Evolutionary conservation across 2,797 vertebrate genomes (phyloP).

Genomic region (Mycteria americana): DNA sequence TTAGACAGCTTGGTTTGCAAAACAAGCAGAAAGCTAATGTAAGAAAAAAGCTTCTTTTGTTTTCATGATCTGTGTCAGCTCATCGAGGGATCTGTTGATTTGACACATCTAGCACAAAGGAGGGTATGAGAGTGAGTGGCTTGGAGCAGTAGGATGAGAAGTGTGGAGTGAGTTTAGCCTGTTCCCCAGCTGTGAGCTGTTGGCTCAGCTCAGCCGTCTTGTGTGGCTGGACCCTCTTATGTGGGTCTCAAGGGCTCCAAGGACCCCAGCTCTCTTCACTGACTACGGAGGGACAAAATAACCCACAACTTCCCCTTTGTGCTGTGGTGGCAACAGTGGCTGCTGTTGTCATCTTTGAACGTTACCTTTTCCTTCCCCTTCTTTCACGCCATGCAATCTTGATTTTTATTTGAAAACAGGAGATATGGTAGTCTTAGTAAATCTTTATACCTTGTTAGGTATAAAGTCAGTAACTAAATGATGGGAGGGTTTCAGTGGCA

Average conservation of each 20-base stretch:
- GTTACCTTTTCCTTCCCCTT: not conserved
- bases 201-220: not conserved
- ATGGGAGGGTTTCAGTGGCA: not conserved
- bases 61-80: not conserved
- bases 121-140: not conserved
- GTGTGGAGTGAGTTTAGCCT: not conserved
- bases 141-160: not conserved
- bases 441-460: not conserved
- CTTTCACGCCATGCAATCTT: not conserved
- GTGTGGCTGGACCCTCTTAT: not conserved
- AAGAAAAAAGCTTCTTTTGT: constrained; percentile 34
- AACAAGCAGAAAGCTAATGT: not conserved
- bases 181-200: not conserved
- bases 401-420: not conserved
- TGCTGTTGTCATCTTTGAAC: not conserved
- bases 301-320: not conserved
- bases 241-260: not conserved
- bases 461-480: not conserved
- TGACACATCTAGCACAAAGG: not conserved
- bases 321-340: not conserved
- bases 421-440: not conserved
- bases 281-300: not conserved
- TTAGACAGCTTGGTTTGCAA: constrained; percentile 18
- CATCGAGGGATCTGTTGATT: not conserved
- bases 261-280: not conserved